phyloP scores from a whole-genome alignment of 2,888 invertebrate genomes.

The Tetragonula carbonaria region DNA sequence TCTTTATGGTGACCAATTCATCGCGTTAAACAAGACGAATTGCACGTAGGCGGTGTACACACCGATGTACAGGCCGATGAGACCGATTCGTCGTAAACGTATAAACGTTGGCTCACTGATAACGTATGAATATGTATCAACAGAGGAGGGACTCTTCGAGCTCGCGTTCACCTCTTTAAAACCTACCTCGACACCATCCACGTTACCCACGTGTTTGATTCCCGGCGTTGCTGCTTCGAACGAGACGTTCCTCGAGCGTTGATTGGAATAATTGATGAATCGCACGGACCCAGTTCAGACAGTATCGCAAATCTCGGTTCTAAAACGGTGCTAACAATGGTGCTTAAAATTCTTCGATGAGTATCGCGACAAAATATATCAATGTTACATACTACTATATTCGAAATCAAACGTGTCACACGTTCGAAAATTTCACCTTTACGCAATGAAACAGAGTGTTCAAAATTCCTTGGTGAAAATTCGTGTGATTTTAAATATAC shows the following conservation, averaged over 20 bases:
- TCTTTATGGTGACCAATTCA: conserved; percentile 45
- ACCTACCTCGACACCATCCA: background rate
- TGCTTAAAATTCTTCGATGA: too few relatives aligned
- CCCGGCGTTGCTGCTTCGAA: background rate
- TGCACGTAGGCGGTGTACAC: background rate
- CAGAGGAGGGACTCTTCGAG: conserved; percentile 40
- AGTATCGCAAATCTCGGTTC: background rate
- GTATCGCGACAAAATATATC: too few relatives aligned
- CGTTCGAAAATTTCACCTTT: too few relatives aligned
- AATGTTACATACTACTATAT: too few relatives aligned
- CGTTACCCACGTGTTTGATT: conserved; percentile 14
- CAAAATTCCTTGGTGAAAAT: too few relatives aligned
- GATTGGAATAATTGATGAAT: conserved; percentile 28
- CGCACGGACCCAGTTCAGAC: background rate
- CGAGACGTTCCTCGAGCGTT: conserved; percentile 9
- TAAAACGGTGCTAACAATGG: too few relatives aligned
- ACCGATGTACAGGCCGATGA: conserved; percentile 37
- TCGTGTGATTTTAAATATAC: too few relatives aligned
- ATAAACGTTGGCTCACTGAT: conserved; percentile 47
- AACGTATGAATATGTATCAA: conserved; percentile 57
- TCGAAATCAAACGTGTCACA: too few relatives aligned
- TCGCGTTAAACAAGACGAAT: conserved; percentile 48
- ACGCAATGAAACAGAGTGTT: too few relatives aligned
- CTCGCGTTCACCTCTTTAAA: conserved; percentile 15
- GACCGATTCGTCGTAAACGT: conserved; percentile 46